Evolutionary conservation across 2,113 vertebrate genomes (phyloP).

Genomic region (Sebastes fasciatus): DNA sequence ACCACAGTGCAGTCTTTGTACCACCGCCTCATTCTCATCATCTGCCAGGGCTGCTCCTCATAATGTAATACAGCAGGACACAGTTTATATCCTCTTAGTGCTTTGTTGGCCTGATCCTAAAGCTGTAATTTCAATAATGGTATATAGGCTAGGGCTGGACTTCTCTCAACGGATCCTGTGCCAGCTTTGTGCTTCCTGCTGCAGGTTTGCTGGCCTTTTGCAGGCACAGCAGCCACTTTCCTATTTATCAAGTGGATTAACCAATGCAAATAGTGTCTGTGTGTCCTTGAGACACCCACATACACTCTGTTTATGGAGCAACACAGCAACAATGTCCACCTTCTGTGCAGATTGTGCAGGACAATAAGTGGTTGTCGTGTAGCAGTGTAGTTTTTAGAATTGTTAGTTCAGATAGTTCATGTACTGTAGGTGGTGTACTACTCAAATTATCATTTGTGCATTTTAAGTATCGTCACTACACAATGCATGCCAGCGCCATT

Average conservation of each 20-base stretch:
- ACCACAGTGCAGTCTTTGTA: conserved; percentile 61
- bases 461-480: not conserved
- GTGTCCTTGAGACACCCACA: conserved; percentile 71
- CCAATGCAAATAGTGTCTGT: conserved; percentile 52
- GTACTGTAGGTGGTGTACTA: not conserved
- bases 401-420: not conserved
- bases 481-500: not conserved
- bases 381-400: not conserved
- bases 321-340: conserved; percentile 43
- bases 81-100: conserved; percentile 58
- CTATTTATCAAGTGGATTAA: conserved; percentile 30
- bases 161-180: conserved; percentile 44
- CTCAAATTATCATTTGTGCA: not conserved
- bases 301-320: conserved; percentile 65
- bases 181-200: conserved; percentile 24
- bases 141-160: conserved; percentile 17
- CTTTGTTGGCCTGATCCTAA: conserved; percentile 57
- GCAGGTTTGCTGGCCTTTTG: conserved; percentile 48
- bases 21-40: conserved; percentile 40
- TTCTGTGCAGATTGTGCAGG: conserved; percentile 20
- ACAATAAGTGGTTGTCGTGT: conserved; percentile 1
- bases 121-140: conserved; percentile 65
- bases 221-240: conserved; percentile 35
- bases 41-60: conserved; percentile 32
- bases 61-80: conserved; percentile 33